Percentiles rank a stretch among this genome's conserved stretches.
Evolutionary conservation across 1,140 invertebrate species (phyloP).

Genomic region (Apis cerana): DNA sequence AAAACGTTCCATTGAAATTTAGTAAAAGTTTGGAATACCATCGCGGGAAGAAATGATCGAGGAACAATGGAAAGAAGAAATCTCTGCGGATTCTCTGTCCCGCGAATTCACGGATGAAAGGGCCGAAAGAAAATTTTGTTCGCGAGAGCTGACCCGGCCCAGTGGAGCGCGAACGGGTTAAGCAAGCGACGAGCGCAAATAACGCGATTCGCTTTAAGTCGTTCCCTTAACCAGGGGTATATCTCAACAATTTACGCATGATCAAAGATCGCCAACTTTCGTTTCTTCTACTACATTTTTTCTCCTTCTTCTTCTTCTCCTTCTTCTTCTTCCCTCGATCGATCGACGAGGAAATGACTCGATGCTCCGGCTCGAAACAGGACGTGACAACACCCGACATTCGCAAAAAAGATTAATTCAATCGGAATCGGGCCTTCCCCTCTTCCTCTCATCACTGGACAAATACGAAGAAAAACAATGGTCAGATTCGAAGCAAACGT

Average conservation of each 20-base stretch:
- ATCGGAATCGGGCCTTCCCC: neutral
- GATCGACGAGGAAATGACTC: constrained; percentile 57
- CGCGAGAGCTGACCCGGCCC: constrained; percentile 6
- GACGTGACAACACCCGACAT: constrained; percentile 47
- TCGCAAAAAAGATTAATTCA: constrained; percentile 27
- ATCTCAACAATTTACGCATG: constrained; percentile 57
- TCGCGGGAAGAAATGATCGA: neutral
- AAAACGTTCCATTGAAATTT: neutral
- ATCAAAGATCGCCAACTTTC: constrained; percentile 54
- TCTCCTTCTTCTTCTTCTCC: too few species aligned
- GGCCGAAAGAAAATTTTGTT: neutral
- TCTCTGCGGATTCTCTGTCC: neutral
- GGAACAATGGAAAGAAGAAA: too few species aligned
- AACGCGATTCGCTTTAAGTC: constrained; percentile 51
- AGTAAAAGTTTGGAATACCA: neutral
- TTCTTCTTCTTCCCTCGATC: too few species aligned
- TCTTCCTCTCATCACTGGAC: neutral
- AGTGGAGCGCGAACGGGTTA: constrained; percentile 17
- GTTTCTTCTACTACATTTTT: constrained; percentile 17
- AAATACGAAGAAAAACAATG: neutral
- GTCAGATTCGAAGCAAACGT: neutral
- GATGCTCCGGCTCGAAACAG: constrained; percentile 51
- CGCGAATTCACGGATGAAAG: neutral
- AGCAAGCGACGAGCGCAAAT: constrained; percentile 33
- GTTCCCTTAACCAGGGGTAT: constrained; percentile 30